These are phyloP conservation scores for Psix sp. DNA, from an alignment of 1,140 invertebrate species.

Conservation along the genomic window DNA sequence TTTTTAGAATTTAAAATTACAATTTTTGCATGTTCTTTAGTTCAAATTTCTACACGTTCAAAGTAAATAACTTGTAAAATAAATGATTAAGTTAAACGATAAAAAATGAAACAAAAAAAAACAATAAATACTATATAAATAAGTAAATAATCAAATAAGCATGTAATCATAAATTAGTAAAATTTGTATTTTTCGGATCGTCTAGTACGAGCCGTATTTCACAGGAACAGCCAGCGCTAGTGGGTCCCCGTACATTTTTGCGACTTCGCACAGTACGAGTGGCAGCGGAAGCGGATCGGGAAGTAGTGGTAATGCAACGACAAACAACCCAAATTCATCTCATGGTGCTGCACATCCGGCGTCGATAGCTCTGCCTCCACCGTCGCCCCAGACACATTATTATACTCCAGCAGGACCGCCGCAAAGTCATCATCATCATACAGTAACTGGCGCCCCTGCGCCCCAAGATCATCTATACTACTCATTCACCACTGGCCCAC, in stretches of 20 bases:
- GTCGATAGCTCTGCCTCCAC: constrained; percentile 62
- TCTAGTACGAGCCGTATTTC: constrained; percentile 74
- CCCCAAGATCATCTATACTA: constrained; percentile 73
- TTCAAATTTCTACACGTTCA: no score
- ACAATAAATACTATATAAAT: background rate
- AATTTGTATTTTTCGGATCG: constrained; percentile 12
- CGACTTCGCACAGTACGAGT: constrained; percentile 65
- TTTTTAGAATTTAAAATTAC: no score
- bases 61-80: no score
- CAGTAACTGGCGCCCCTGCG: constrained; percentile 61
- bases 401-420: constrained; percentile 66
- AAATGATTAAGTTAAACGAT: no score
- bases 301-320: constrained; percentile 58
- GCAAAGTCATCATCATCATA: constrained; percentile 68
- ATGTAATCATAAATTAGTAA: background rate
- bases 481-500: constrained; percentile 64
- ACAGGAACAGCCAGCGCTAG: constrained; percentile 69
- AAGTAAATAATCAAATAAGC: background rate
- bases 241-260: constrained; percentile 67
- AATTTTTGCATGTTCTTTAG: no score
- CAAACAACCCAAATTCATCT: constrained; percentile 66
- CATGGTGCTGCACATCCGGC: constrained; percentile 56
- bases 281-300: constrained; percentile 62
- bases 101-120: no score
- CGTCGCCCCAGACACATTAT: constrained; percentile 67